Evolutionary conservation across 1,140 invertebrate genomes (phyloP).

Genomic region (Lasioglossum albipes): DNA sequence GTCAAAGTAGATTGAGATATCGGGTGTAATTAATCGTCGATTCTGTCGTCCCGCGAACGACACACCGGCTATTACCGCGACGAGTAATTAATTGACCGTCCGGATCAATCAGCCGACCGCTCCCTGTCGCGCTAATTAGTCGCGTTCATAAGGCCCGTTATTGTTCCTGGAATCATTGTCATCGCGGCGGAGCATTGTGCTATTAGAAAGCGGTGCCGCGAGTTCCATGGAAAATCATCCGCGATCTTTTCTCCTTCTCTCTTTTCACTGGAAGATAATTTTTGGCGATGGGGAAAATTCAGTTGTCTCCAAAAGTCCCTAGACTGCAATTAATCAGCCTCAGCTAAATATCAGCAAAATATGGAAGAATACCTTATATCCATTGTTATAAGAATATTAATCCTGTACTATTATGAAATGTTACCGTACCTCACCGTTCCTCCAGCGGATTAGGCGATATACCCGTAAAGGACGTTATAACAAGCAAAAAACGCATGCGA

Average conservation of each 20-base stretch:
- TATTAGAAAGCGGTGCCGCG: conserved; percentile 51
- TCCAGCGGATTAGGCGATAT: too few relatives aligned
- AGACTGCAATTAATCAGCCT: conserved; percentile 31
- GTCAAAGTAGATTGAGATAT: conserved; percentile 3
- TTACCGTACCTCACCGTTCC: too few relatives aligned
- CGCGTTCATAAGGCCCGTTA: conserved; percentile 25
- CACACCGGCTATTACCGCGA: background rate
- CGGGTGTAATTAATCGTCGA: conserved; percentile 12
- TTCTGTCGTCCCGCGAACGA: background rate
- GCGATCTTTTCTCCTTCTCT: conserved; percentile 22
- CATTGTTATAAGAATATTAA: too few relatives aligned
- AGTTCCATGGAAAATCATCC: conserved; percentile 41
- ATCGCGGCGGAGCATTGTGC: conserved; percentile 38
- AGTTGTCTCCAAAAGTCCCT: background rate
- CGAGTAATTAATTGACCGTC: conserved; percentile 46
- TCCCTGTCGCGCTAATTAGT: conserved; percentile 33
- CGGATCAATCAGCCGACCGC: conserved; percentile 28
- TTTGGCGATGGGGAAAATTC: too few relatives aligned
- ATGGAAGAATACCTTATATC: too few relatives aligned
- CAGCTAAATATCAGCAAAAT: conserved; percentile 51
- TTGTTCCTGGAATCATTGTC: conserved; percentile 54
- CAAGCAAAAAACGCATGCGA: too few relatives aligned
- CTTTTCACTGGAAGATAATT: background rate
- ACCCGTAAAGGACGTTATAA: too few relatives aligned
- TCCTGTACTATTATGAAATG: too few relatives aligned